Base-by-base conservation (phyloP, 2,797 vertebrate species). In the Cryptoblepharus egeriae region DNA sequence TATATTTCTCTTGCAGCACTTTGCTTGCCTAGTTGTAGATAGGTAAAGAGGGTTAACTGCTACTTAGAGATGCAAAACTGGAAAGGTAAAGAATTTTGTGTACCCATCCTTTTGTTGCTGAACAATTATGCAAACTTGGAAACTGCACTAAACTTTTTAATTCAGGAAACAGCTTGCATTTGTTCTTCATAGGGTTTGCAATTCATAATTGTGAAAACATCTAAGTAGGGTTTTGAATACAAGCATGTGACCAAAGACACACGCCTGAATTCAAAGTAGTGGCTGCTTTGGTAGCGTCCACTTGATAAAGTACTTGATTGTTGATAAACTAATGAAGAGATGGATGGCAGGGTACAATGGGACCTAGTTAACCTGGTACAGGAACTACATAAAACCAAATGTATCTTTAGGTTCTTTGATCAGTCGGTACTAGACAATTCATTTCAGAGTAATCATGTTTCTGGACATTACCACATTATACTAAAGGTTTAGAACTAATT, bases 21-120 rank as follows among this genome's bases (percentile, higher is more conserved):
- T 61, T 49, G 37, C 52, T 45, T 55, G 11, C 70, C 74, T 71
- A 52, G 65, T 63, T 70, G 55, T 76, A 70, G 73, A 69, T 69
- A 60, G 18, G 16, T 2, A 28, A 61, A n/a, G 12, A 20, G 28
- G 39, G 30, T 32, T 37, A 6, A 65, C 6, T 65, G 30, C 12
- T 16, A 16, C 8, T 42, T 10, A 32, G 63, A 45, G 28, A 69
- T 35, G 35, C n/a, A 28, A 15, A 75, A 35, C 2, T 69, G 3
- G n/a, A 63, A 68, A 75, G n/a, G 61, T 42, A 60, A 65, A 64
- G 30, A 24, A 13, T 55, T 67, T 55, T 67, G 63, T 35, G 76
- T 26, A 35, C 26, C 28, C 55, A n/a, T 15, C 52, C 35, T 57
- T 42, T 61, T 32, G 32, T 28, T 68, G 32, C 11, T 45, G 8